Evolutionary conservation across 1,140 invertebrate species (phyloP), one percentile per base, ranked within the genome.

Genomic region (Microplitis mediator): DNA sequence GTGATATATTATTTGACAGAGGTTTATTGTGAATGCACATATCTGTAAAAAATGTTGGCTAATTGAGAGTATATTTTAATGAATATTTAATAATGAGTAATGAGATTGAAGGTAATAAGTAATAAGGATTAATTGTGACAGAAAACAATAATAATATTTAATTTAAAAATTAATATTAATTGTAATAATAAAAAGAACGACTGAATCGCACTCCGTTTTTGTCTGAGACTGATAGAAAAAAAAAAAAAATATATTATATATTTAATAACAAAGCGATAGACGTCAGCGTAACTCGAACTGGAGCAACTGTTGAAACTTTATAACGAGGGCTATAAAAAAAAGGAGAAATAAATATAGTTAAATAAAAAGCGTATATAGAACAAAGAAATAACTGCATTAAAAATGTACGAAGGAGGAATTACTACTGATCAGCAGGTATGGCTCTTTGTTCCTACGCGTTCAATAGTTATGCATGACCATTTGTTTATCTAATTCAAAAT

Each of bases 401-500:
- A 80, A 81, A 87, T 86, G 86, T 86, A 86, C 79, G 82, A 84
- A 69, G 83, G 82, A 79, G 80, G 84, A 79, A 84, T 86, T 81
- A 78, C 81, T 74, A 79, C 80, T 74, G 84, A 86, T 73, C 80
- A 82, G 73, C 84, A 86, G 84, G 86, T 86, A 87, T 69, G 81
- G 81, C 63, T 72, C 56, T 72, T 72, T 66, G 54, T 72, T 61
- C 65, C 14, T 70, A 61, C 58, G 71, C 71, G 64, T 45, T 72
- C 71, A 72, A 72, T 67, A 72, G 54, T 45, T 45, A 3, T 72
- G 71, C 71, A 72, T 73, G 71, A 71, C 39, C 39, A 11, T 45
- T 45, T 62, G 69, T 74, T 36, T 51, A 54, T 72, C 65, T 64
- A 13, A 23, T 23, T 23, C 23, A 23, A 23, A 23, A 23, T 23